Percentiles rank a stretch among this genome's conserved stretches.
Conservation (phyloP, 1,140 invertebrate species). For the Aporrectodea caliginosa region DNA sequence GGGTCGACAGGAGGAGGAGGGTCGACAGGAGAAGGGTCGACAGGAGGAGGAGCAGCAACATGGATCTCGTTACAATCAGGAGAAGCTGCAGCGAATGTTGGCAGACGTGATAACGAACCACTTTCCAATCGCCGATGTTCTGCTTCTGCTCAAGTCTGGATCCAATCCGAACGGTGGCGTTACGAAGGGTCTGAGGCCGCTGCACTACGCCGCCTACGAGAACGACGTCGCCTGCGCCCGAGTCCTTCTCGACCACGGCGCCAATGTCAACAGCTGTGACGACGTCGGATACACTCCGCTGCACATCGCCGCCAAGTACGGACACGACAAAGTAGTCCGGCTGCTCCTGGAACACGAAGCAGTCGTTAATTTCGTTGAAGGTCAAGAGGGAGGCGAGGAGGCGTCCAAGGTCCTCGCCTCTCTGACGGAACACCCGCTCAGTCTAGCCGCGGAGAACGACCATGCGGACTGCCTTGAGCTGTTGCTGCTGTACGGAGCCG, state of each 20-base stretch:
- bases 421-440: slow-evolving; percentile 48
- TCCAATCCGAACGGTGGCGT: slow-evolving; percentile 56
- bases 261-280: slow-evolving; percentile 79
- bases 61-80: slow-evolving; percentile 10
- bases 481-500: slow-evolving; percentile 67
- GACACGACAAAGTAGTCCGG: slow-evolving; percentile 59
- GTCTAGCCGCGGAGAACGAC: slow-evolving; percentile 73
- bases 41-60: no score
- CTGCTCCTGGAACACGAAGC: slow-evolving; percentile 74
- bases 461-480: slow-evolving; percentile 69
- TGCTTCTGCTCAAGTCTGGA: slow-evolving; percentile 41
- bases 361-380: slow-evolving; percentile 67
- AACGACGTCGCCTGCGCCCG: slow-evolving; percentile 71
- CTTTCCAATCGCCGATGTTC: slow-evolving; percentile 77
- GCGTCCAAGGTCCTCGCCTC: slow-evolving; percentile 40
- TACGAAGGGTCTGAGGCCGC: slow-evolving; percentile 68
- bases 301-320: slow-evolving; percentile 80
- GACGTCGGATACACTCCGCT: slow-evolving; percentile 85
- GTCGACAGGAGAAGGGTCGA: no score
- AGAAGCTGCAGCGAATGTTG: slow-evolving; percentile 68
- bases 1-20: no score
- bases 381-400: slow-evolving; percentile 35
- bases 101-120: slow-evolving; percentile 84
- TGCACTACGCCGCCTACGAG: slow-evolving; percentile 84
- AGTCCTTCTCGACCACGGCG: slow-evolving; percentile 59